Conservation (phyloP, 2,797 vertebrate species). For the Remorina albescens region DNA sequence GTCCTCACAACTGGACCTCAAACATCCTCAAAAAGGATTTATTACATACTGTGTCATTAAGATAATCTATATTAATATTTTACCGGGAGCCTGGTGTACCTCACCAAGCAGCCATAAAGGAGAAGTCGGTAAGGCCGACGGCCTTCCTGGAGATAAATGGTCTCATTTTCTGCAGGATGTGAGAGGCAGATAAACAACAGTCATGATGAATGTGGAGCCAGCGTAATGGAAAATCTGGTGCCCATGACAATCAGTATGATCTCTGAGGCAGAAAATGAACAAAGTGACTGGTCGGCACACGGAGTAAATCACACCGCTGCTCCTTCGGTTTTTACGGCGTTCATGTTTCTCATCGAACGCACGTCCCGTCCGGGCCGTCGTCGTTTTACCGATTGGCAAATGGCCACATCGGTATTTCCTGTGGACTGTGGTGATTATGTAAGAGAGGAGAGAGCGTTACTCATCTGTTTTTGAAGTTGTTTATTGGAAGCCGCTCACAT, state of each 20-base stretch:
- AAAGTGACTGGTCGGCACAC: slow-evolving; percentile 61
- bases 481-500: slow-evolving; percentile 22
- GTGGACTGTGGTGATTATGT: slow-evolving; percentile 21
- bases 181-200: slow-evolving; percentile 68
- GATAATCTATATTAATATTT: slow-evolving; percentile 70
- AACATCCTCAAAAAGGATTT: slow-evolving; percentile 37
- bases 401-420: slow-evolving; percentile 14
- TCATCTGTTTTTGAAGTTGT: slow-evolving; percentile 43
- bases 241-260: slow-evolving; percentile 73
- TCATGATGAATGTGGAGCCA: slow-evolving; percentile 73
- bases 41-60: slow-evolving; percentile 43
- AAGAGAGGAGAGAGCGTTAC: slow-evolving; percentile 17
- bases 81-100: slow-evolving; percentile 16
- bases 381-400: slow-evolving; percentile 8
- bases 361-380: not conserved
- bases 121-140: slow-evolving; percentile 48
- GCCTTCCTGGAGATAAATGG: slow-evolving; percentile 71
- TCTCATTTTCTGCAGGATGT: slow-evolving; percentile 71
- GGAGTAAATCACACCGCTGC: slow-evolving; percentile 59
- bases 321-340: slow-evolving; percentile 30
- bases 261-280: slow-evolving; percentile 80
- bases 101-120: slow-evolving; percentile 57
- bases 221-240: slow-evolving; percentile 73
- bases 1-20: slow-evolving; percentile 13
- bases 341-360: slow-evolving; percentile 1